phyloP scores from a whole-genome alignment of 2,888 invertebrate genomes.

The Troides helena region DNA sequence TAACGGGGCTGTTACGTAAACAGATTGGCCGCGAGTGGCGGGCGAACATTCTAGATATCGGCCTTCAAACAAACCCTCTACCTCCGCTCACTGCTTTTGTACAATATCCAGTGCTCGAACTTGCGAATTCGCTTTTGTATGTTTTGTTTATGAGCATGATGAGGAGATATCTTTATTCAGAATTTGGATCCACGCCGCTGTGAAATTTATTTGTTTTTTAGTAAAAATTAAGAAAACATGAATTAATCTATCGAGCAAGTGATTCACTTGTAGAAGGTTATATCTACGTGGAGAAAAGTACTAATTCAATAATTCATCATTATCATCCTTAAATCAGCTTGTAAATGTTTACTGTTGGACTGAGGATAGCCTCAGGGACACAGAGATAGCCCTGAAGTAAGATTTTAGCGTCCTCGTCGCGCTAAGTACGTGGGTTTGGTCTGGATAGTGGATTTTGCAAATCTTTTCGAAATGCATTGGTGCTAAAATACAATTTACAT shows the following conservation, averaged over 20 bases:
- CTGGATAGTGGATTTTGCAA: background rate
- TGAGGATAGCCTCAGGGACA: too few relatives aligned
- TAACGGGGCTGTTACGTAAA: constrained; percentile 80
- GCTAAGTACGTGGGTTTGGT: too few relatives aligned
- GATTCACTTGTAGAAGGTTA: too few relatives aligned
- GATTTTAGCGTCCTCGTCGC: too few relatives aligned
- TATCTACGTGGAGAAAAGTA: too few relatives aligned
- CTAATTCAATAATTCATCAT: too few relatives aligned
- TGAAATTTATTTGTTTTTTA: background rate
- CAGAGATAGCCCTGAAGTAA: too few relatives aligned
- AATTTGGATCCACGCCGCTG: background rate
- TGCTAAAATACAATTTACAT: background rate
- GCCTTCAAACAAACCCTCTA: constrained; percentile 63
- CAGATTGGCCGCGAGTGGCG: constrained; percentile 76
- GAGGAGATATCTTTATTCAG: background rate
- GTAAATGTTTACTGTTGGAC: too few relatives aligned
- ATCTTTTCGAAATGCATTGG: background rate
- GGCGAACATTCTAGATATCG: constrained; percentile 60
- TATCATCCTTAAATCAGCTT: too few relatives aligned
- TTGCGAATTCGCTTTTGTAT: constrained; percentile 16
- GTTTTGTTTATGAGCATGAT: constrained; percentile 4
- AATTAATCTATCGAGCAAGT: background rate
- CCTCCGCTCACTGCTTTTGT: constrained; percentile 56
- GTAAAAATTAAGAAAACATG: background rate
- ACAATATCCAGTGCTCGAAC: constrained; percentile 28